Evolutionary conservation across 2,797 vertebrate genomes (phyloP), one percentile per base, ranked within the genome.

Genomic region (Scolopax rusticola): DNA sequence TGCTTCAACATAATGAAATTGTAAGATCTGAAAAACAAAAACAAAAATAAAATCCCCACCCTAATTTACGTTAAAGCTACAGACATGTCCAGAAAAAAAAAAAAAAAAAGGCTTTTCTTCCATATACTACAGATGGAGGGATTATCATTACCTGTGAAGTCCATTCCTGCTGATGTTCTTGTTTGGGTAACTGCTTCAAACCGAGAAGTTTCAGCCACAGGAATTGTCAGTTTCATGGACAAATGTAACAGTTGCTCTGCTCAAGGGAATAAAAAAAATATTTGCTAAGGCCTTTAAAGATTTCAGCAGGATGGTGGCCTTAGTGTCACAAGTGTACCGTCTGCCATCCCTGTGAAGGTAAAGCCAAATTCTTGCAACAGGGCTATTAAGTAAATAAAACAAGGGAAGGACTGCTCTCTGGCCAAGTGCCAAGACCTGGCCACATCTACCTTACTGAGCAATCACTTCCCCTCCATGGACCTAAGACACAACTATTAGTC

Each of bases 1-100:
- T 96, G 51, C 85, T 94, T 76, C 54, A 87, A 24, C 13, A 13
- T 89, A 84, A 84, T 94, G 76, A 27, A 82, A 82, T 92, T 48
- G 19, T 79, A 81, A 92, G 40, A 45, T 43, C 48, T 91, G 84
- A 90, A 88, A 92, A 84, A 40, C 14, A 57, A 92, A 77, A 84
- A 15, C 8, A 41, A 80, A 73, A 67, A 53, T 53, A 76, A 27
- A 61, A 16, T 2, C 1, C 2, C 0, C 27, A 70, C 16, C 3
- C 28, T 57, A 67, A 80, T 80, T 90, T 93, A 51, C 47, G 76
- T 17, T 88, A 79, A 93, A 73, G 21, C 67, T 88, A 32, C n/a
- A 73, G 69, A 75, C 11, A 50, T 57, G 38, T 69, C 65, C 54
- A 21, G 27, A 21, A 73, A 90, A 48, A 77, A 84, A 87, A 84